Conservation (phyloP, 2,888 invertebrate species). For the Clunio marinus region DNA sequence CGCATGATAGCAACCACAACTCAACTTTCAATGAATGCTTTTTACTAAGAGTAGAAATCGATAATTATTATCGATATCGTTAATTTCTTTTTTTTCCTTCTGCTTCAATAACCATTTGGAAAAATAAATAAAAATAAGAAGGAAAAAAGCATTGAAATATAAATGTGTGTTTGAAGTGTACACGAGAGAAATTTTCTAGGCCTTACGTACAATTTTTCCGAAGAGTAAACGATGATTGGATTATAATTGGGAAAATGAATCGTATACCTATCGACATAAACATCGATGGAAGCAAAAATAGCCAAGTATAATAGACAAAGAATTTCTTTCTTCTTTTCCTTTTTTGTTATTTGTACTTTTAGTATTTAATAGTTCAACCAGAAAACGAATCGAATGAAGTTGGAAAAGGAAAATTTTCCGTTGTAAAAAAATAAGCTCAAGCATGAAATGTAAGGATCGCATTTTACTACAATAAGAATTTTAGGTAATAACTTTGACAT, state of each 20-base stretch:
- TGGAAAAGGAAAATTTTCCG: too few relatives aligned
- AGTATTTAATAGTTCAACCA: too few relatives aligned
- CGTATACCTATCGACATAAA: conserved; percentile 23
- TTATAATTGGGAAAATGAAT: conserved; percentile 38
- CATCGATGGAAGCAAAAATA: too few relatives aligned
- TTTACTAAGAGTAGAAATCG: conserved; percentile 7
- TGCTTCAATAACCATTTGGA: not conserved
- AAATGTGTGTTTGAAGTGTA: not conserved
- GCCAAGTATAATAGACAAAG: not conserved
- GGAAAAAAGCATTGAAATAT: conserved; percentile 10
- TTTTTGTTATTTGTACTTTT: not conserved
- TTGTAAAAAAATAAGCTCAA: too few relatives aligned
- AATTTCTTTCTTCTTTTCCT: too few relatives aligned
- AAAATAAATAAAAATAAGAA: not conserved
- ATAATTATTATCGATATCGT: conserved; percentile 35
- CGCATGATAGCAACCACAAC: not conserved
- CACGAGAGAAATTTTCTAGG: conserved; percentile 9
- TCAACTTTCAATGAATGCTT: too few relatives aligned
- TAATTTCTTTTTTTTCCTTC: conserved; percentile 21
- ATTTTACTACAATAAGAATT: too few relatives aligned
- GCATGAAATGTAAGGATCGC: too few relatives aligned
- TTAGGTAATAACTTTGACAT: conserved; percentile 4
- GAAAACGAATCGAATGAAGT: too few relatives aligned
- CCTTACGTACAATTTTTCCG: not conserved
- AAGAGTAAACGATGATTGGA: conserved; percentile 30